A percentile compares a stretch with the other conserved stretches of the same genome.
These are phyloP conservation scores for Sycophaga agraensis DNA, from an alignment of 1,140 invertebrate genomes.

Conservation along the genomic window DNA sequence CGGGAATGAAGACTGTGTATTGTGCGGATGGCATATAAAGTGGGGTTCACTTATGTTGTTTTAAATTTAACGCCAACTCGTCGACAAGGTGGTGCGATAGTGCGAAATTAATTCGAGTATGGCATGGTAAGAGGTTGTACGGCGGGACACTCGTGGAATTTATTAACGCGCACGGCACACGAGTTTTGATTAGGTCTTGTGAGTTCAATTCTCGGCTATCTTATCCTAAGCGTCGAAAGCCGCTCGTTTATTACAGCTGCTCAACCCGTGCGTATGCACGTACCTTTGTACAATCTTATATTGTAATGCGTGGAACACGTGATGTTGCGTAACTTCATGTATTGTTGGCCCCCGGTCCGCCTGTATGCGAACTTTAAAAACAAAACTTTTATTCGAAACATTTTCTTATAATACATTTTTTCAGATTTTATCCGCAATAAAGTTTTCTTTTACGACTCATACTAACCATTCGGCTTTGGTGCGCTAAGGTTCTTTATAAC, in stretches of 20 bases:
- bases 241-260: conserved; percentile 5
- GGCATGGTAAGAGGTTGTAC: conserved; percentile 24
- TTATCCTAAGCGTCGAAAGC: conserved; percentile 4
- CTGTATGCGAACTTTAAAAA: background rate
- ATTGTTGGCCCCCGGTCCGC: too few species aligned
- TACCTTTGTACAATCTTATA: conserved; percentile 13
- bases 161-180: background rate
- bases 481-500: too few species aligned
- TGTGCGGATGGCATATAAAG: too few species aligned
- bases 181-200: background rate
- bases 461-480: too few species aligned
- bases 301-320: conserved; percentile 13
- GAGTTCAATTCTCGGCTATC: background rate
- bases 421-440: background rate
- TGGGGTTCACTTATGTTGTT: too few species aligned
- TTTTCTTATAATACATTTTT: conserved; percentile 1
- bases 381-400: background rate
- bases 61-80: background rate
- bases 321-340: background rate
- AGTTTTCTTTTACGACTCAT: too few species aligned
- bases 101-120: conserved; percentile 18
- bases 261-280: background rate
- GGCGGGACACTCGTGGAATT: conserved; percentile 20
- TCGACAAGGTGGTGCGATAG: background rate
- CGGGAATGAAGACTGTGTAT: too few species aligned